Conservation (phyloP, 2,888 invertebrate species). For the Byasa hedistus region DNA sequence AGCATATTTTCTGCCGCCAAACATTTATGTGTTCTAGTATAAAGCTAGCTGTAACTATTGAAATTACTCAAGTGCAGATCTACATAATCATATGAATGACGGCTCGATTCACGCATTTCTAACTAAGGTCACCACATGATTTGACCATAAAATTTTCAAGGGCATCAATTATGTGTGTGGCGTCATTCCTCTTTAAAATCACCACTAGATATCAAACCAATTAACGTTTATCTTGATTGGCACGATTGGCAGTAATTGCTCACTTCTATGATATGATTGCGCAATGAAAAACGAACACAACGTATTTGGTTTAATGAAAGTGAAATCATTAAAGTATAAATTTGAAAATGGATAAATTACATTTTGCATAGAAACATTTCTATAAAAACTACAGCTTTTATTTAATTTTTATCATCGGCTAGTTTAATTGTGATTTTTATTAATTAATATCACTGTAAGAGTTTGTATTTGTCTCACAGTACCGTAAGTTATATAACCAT, state of each 20-base stretch:
- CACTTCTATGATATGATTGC: neutral
- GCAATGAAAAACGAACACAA: neutral
- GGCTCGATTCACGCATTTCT: neutral
- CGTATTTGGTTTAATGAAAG: no score
- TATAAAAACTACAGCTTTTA: no score
- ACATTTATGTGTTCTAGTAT: no score
- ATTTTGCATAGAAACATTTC: no score
- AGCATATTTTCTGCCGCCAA: no score
- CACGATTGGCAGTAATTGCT: slow-evolving; percentile 15
- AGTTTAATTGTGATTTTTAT: no score
- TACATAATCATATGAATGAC: neutral
- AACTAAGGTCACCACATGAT: neutral
- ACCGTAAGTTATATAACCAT: slow-evolving; percentile 3
- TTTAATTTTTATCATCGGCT: no score
- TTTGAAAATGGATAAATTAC: no score
- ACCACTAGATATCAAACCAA: slow-evolving; percentile 11
- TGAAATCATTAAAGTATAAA: no score
- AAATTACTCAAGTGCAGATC: neutral
- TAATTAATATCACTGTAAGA: no score
- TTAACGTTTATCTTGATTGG: slow-evolving; percentile 10
- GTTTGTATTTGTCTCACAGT: neutral
- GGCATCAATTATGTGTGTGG: neutral
- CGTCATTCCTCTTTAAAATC: slow-evolving; percentile 14
- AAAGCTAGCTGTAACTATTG: no score
- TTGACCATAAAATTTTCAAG: slow-evolving; percentile 7